Percentiles rank a stretch among this genome's conserved stretches.
These are phyloP conservation scores for Lochmaea crataegi DNA, from an alignment of 2,888 invertebrate species.

Conservation along the genomic window DNA sequence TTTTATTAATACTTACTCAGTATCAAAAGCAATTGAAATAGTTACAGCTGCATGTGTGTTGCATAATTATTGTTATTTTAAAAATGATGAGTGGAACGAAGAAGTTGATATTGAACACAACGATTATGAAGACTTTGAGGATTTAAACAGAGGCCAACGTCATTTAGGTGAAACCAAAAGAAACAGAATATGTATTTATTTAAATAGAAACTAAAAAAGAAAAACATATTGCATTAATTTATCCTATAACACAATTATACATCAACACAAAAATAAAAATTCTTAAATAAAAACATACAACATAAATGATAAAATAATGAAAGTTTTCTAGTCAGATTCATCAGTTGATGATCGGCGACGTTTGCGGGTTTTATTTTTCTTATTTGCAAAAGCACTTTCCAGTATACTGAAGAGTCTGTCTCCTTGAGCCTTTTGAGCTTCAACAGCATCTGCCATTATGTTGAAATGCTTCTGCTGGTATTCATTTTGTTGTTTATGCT, in stretches of 20 bases:
- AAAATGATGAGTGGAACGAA: slow-evolving; percentile 2
- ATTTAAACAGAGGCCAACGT: not conserved
- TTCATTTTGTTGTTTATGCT: not conserved
- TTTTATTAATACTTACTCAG: slow-evolving; percentile 1
- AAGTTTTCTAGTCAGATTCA: too few relatives aligned
- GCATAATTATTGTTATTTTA: slow-evolving; percentile 1
- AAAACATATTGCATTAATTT: not conserved
- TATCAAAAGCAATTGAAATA: not conserved
- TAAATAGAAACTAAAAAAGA: not conserved
- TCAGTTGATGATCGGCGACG: too few relatives aligned
- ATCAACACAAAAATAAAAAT: not conserved
- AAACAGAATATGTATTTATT: too few relatives aligned
- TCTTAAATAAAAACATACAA: not conserved
- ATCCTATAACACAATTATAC: not conserved
- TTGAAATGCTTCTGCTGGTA: not conserved
- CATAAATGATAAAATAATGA: too few relatives aligned
- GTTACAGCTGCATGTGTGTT: not conserved
- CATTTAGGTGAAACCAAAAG: too few relatives aligned
- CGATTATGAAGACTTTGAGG: not conserved
- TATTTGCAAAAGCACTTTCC: too few relatives aligned
- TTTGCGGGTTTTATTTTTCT: too few relatives aligned
- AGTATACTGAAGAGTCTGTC: too few relatives aligned
- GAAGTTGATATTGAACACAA: not conserved
- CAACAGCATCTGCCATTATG: not conserved
- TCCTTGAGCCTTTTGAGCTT: slow-evolving; percentile 1